Evolutionary conservation across 1,140 invertebrate genomes (phyloP).

Genomic region (Drepana arcuata): DNA sequence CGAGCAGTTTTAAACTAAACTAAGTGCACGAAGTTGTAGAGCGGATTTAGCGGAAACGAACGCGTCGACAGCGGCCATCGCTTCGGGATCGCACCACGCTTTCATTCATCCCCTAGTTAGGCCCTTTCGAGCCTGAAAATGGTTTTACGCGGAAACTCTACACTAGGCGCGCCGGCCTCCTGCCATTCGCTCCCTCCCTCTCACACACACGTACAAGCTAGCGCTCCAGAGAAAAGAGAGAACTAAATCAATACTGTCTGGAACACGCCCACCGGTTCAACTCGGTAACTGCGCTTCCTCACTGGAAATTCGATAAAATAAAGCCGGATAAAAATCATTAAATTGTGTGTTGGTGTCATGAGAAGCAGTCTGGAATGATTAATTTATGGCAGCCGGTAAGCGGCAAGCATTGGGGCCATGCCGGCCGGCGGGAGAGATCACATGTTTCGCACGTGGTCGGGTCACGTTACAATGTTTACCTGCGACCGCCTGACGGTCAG

Average conservation of each 20-base stretch:
- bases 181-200: conserved; percentile 30
- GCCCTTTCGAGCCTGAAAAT: conserved; percentile 30
- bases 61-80: conserved; percentile 54
- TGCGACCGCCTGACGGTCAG: conserved; percentile 52
- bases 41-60: conserved; percentile 63
- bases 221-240: conserved; percentile 36
- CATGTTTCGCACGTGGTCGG: conserved; percentile 54
- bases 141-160: conserved; percentile 60
- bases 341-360: conserved; percentile 33
- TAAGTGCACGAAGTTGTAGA: conserved; percentile 61
- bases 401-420: not conserved
- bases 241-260: conserved; percentile 68
- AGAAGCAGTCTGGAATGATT: conserved; percentile 11
- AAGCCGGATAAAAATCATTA: conserved; percentile 63
- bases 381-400: not conserved
- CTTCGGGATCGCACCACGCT: conserved; percentile 51
- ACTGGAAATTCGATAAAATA: conserved; percentile 67
- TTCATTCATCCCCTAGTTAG: conserved; percentile 64
- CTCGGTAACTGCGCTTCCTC: conserved; percentile 64
- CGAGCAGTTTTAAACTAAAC: conserved; percentile 55
- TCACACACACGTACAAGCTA: conserved; percentile 23
- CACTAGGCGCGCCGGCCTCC: conserved; percentile 52
- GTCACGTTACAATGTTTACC: conserved; percentile 67
- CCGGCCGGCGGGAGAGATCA: conserved; percentile 11
- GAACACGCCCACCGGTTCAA: conserved; percentile 59